A percentile compares a stretch with the other conserved stretches of the same genome.
These are phyloP conservation scores for mouse (Mus musculus) DNA, from an alignment of 2,113 vertebrate species.

Conservation along the genomic window DNA sequence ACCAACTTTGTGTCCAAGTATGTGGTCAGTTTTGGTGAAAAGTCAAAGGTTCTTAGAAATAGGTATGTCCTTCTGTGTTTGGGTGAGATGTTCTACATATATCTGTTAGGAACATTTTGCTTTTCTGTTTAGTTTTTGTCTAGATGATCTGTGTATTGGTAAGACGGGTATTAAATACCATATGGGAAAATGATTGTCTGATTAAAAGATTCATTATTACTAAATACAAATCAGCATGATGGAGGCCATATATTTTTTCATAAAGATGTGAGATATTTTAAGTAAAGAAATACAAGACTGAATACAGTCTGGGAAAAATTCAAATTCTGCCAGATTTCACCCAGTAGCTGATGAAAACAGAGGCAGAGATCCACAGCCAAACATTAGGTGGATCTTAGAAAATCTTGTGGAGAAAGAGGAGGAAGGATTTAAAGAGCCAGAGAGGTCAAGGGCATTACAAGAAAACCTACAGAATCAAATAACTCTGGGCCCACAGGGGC, in stretches of 20 bases:
- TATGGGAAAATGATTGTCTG: slow-evolving; percentile 75
- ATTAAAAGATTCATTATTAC: slow-evolving; percentile 73
- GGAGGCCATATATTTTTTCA: slow-evolving; percentile 57
- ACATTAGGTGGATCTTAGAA: too few relatives aligned
- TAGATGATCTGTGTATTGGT: background rate
- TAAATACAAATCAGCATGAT: slow-evolving; percentile 74
- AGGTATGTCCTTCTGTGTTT: background rate
- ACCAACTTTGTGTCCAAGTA: background rate
- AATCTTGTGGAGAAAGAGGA: too few relatives aligned
- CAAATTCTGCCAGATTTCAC: background rate
- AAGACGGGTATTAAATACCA: slow-evolving; percentile 4
- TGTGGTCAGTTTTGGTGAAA: background rate
- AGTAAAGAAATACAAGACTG: background rate
- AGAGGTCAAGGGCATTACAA: too few relatives aligned
- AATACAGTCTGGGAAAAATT: slow-evolving; percentile 14
- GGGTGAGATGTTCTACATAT: background rate
- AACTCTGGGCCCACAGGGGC: too few relatives aligned
- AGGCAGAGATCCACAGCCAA: too few relatives aligned
- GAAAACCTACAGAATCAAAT: too few relatives aligned
- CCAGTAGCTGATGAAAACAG: too few relatives aligned
- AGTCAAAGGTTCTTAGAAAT: background rate
- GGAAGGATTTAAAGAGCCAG: too few relatives aligned
- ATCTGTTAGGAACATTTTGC: background rate
- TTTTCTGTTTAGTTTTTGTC: background rate
- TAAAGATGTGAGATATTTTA: background rate